These are phyloP conservation scores for Cheirogaleus medius DNA, from an alignment of 2,113 vertebrate genomes.

Conservation along the genomic window DNA sequence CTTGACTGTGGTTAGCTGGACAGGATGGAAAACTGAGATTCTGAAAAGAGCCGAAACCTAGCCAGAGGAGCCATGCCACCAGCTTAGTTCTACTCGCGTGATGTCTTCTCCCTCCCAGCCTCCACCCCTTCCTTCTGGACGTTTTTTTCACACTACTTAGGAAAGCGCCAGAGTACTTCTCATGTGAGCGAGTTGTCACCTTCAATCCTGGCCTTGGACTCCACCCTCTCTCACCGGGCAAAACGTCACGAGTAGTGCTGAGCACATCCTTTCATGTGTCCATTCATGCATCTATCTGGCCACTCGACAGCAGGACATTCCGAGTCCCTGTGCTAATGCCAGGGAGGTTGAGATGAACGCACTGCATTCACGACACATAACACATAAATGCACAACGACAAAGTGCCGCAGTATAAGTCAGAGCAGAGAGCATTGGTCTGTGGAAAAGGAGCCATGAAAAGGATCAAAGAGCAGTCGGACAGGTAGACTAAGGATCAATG, in stretches of 20 bases:
- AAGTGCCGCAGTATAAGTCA: background rate
- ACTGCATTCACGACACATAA: background rate
- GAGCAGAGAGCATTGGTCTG: background rate
- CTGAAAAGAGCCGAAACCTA: background rate
- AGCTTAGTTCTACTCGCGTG: background rate
- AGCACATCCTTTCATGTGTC: background rate
- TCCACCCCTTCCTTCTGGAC: background rate
- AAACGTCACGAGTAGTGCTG: background rate
- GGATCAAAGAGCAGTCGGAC: background rate
- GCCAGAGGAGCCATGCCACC: no score
- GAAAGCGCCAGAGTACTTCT: background rate
- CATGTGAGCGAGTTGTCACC: background rate
- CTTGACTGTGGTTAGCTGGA: background rate
- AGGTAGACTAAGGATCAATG: background rate
- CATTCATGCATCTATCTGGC: no score
- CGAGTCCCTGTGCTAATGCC: background rate
- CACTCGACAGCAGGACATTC: fast-evolving
- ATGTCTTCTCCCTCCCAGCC: background rate
- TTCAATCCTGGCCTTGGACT: background rate
- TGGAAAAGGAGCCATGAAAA: background rate
- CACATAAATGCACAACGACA: background rate
- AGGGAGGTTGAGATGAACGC: background rate
- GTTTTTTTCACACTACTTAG: background rate
- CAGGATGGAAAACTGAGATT: background rate
- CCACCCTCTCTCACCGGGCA: background rate